Base-by-base conservation (phyloP, 2,888 invertebrate species). In the Drosophila affinis region DNA sequence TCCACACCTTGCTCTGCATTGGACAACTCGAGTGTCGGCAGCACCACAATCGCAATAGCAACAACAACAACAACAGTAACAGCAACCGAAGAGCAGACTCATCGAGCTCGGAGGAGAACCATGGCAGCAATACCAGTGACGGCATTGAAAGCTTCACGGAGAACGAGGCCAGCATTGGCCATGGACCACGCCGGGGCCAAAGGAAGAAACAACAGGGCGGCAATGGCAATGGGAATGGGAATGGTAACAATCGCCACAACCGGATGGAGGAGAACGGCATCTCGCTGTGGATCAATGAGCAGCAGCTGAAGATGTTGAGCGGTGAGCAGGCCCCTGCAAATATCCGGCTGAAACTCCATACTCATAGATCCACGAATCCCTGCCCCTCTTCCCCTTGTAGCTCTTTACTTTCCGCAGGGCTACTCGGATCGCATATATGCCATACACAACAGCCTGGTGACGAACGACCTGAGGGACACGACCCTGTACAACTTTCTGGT, bases 291-390 rank as follows among this genome's bases (percentile, higher is more conserved):
- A 97, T 98, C 89, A 97, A 97, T 91, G 96, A 97, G 90, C 95
- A 96, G 82, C 97, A 98, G 94, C 96, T 98, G 61, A 96, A 97
- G 93, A 96, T 96, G 95, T 96, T 97, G 88, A 97, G 97, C 92
- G 97, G 97, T 97, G 91, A 94, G 84, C 72, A 9, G 9, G 5
- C 21, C 9, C 32, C 49, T 10, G n/a, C 10, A n/a, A 34, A 34
- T 9, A 39, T 39, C 14, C 1, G 10, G 1, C 32, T 3, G 32
- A 32, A 32, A 29, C 2, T 7, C 29, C 17, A 52, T 12, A 12
- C 21, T 10, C 24, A 39, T 39, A 14, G 14, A 6, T 39, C 5
- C 14, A 34, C 2, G 34, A 34, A 34, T 34, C 34, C 34, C 14
- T 27, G 93, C 39, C n/a, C 12, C 12, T 18, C 7, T 63, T 12